Conservation (phyloP, 1,140 invertebrate genomes). For the Vanessa tameamea region DNA sequence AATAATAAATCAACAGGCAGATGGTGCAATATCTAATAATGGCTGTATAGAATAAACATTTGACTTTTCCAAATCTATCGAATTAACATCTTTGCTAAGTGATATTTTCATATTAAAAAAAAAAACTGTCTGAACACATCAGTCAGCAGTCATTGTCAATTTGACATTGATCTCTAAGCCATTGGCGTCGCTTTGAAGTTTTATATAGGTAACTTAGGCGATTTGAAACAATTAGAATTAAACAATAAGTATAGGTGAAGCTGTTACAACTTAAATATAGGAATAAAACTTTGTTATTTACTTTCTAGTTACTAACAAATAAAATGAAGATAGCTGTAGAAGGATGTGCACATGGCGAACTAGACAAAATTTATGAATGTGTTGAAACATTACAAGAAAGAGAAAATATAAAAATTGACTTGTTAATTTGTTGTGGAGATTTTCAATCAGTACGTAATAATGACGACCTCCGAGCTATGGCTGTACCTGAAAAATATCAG, state of each 20-base stretch:
- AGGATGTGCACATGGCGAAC: conserved; percentile 98
- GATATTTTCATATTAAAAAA: too few relatives aligned
- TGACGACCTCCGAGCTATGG: conserved; percentile 93
- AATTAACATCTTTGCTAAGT: too few relatives aligned
- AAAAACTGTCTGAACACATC: not conserved
- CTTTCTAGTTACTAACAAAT: conserved; percentile 24
- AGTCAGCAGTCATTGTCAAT: not conserved
- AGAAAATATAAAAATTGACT: conserved; percentile 89
- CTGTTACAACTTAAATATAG: not conserved
- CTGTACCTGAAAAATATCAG: conserved; percentile 95
- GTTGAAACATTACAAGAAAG: conserved; percentile 87
- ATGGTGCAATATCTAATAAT: too few relatives aligned
- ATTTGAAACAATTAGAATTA: not conserved
- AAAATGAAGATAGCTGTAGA: conserved; percentile 97
- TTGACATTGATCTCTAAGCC: not conserved
- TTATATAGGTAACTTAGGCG: not conserved
- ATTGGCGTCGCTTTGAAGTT: conserved; percentile 5
- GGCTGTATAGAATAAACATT: too few relatives aligned
- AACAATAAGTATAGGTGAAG: not conserved
- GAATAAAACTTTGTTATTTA: not conserved
- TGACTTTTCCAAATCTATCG: too few relatives aligned
- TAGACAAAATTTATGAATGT: conserved; percentile 96
- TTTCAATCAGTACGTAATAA: conserved; percentile 94
- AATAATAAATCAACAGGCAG: too few relatives aligned
- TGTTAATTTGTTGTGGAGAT: conserved; percentile 98